Evolutionary conservation across 1,140 invertebrate genomes (phyloP).

Genomic region (Drosophila funebris): DNA sequence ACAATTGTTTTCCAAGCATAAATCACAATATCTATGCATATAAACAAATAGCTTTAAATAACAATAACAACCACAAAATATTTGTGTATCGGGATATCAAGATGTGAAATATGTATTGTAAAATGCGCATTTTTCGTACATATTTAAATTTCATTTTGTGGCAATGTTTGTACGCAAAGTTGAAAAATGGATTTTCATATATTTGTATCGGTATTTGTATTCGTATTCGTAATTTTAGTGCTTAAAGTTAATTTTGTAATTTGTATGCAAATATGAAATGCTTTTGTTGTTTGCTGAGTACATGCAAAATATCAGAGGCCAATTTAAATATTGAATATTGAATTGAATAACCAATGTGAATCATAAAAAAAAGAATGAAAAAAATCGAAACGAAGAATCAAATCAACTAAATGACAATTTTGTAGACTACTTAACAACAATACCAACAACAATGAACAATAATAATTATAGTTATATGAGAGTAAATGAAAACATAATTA

Average conservation of each 20-base stretch:
- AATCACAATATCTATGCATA: constrained; percentile 69
- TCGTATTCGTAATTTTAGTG: constrained; percentile 47
- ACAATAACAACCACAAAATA: constrained; percentile 40
- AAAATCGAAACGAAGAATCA: constrained; percentile 6
- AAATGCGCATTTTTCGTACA: constrained; percentile 20
- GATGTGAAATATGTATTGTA: constrained; percentile 40
- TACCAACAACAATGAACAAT: constrained; percentile 71
- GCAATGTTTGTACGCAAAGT: constrained; percentile 38
- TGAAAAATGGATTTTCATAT: constrained; percentile 47
- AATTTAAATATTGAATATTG: constrained; percentile 20
- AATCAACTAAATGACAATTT: constrained; percentile 63
- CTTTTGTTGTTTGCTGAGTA: constrained; percentile 67
- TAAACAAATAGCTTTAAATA: constrained; percentile 79
- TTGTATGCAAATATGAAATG: constrained; percentile 46
- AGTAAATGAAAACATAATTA: constrained; percentile 57
- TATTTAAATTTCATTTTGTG: constrained; percentile 39
- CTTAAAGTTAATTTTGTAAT: constrained; percentile 48
- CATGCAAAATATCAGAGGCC: constrained; percentile 27
- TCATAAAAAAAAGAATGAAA: constrained; percentile 4
- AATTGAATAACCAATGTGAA: constrained; percentile 20
- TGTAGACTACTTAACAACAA: constrained; percentile 62
- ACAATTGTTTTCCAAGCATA: constrained; percentile 70
- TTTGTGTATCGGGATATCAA: constrained; percentile 32
- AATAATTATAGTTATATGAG: constrained; percentile 68
- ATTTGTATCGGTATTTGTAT: constrained; percentile 40